Evolutionary conservation across 1,140 invertebrate genomes (phyloP), one percentile per base, ranked within the genome.

Genomic region (Psix sp.): DNA sequence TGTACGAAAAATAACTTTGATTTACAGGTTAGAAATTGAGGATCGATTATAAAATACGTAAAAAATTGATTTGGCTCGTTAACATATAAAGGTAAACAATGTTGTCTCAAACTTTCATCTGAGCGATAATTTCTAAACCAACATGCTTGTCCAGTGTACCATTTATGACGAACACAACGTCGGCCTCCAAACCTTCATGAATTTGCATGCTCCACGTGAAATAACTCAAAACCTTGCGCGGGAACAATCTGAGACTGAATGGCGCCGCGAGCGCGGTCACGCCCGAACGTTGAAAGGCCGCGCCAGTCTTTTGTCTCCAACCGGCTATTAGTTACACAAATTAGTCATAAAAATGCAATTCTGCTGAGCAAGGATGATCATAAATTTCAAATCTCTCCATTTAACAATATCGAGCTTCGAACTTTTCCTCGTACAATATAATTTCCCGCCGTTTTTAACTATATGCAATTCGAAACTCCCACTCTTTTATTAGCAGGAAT

Each of bases 281-380:
- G 63, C 52, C 63, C 54, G 63, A 67, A 45, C 54, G 45, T 57
- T 38, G 46, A 59, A 35, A 42, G 52, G 65, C 54, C 43, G 51
- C 43, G 29, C 51, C 65, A 59, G 29, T 45, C 72, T 81, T 82
- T 83, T 84, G 79, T 82, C 79, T 78, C 77, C 73, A 60, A 65
- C 66, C 70, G 54, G 46, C 77, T 82, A 80, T 82, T 84, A 77
- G 78, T 81, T 83, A 83, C 74, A 80, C 80, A 83, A 84, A 84
- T 83, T 82, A 82, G 66, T 65, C 65, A 75, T 77, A 83, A 82
- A 85, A 84, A 80, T 75, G 60, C 56, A 49, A 71, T 72, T 70
- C 70, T 51, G 59, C 42, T 70, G 11, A 45, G 60, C 51, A 54
- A 21, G 48, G 18, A 24, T 17, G 54, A 26, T 59, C 67, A 48